Evolutionary conservation across 2,797 vertebrate species (phyloP).

Genomic region (Pristis pectinata): DNA sequence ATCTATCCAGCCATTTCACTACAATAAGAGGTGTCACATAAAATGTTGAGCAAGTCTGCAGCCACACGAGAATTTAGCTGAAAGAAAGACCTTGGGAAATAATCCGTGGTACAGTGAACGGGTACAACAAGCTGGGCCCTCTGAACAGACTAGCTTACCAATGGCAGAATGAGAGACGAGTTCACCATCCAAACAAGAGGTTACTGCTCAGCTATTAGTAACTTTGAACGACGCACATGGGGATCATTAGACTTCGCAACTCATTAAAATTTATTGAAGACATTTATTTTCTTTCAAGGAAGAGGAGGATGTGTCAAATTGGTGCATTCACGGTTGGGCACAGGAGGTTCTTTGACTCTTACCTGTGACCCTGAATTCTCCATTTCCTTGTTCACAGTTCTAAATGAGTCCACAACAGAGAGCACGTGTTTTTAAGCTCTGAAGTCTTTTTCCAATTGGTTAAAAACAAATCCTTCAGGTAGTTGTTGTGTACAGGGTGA

Average conservation of each 20-base stretch:
- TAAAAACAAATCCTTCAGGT: neutral
- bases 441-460: neutral
- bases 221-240: neutral
- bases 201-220: neutral
- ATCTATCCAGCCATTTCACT: too few relatives aligned
- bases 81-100: neutral
- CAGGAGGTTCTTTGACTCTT: neutral
- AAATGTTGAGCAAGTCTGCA: neutral
- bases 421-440: neutral
- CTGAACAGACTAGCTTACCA: neutral
- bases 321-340: neutral
- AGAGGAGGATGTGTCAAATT: neutral
- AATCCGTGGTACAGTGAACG: neutral
- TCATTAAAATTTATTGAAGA: neutral
- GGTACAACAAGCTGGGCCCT: neutral
- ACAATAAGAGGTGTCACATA: too few relatives aligned
- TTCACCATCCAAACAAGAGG: neutral
- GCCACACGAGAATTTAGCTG: neutral
- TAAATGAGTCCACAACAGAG: neutral
- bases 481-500: too few relatives aligned
- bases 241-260: neutral
- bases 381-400: neutral
- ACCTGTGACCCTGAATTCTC: neutral
- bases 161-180: neutral
- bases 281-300: neutral